Evolutionary conservation across 2,888 invertebrate species (phyloP), one percentile per base, ranked within the genome.

Genomic region (Oligia latruncula): DNA sequence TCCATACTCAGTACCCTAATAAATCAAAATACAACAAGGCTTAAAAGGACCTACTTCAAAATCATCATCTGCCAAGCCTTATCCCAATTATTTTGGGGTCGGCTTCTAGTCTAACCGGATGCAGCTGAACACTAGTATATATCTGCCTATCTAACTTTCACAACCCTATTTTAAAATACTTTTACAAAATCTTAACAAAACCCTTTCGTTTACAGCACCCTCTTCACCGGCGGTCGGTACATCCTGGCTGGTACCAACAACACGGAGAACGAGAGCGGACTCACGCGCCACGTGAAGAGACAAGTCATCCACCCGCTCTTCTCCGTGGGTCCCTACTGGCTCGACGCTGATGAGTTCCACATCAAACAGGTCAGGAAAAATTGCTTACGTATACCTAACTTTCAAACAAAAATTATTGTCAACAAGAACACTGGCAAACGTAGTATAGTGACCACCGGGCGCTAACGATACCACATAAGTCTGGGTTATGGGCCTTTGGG

Each of bases 241-340:
- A 91, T 95, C 70, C 87, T 95, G 68, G 96, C 96, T 2, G 96
- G 96, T 65, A 96, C 96, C 73, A 94, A 95, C 91, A 94, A 95
- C 87, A 92, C 95, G 0, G 92, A 92, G 0, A 89, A 95, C 78
- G 92, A 80, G 58, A 91, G 89, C 55, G 96, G 96, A 23, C 86
- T 94, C 55, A 75, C 60, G 17, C 90, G 90, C 29, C 84, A 74
- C 40, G 95, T 96, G 58, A 96, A 96, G 90, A 91, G 93, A 71
- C 92, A 95, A 9, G 82, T 95, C 85, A 90, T 96, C 40, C 96
- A 97, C 80, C 96, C 96, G 4, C 93, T 93, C 11, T 97, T 97
- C 91, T 82, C 92, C 23, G 96, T 97, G 46, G 96, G 96, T 2
- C 96, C 96, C 20, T 97, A 96, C 91, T 97, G 96, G 96, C 92